Conservation (phyloP, 2,888 invertebrate species). For the Myopa tessellatipennis region DNA sequence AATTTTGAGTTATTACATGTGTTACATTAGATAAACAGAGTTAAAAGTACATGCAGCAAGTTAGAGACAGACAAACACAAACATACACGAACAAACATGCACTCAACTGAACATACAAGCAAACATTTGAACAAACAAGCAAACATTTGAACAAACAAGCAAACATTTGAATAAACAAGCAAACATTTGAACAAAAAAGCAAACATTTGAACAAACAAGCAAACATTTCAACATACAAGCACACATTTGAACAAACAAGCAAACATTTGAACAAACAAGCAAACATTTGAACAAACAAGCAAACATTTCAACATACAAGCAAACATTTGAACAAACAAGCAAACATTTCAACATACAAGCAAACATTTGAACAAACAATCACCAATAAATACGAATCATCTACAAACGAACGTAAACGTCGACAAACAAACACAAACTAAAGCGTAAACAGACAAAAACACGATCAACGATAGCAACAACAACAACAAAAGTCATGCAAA, state of each 20-base stretch:
- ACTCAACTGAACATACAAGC: slow-evolving; percentile 28
- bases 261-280: slow-evolving; percentile 45
- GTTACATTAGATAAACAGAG: slow-evolving; percentile 39
- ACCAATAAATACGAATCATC: background rate
- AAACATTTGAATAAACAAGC: slow-evolving; percentile 55
- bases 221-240: background rate
- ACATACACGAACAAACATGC: background rate
- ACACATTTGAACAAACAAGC: slow-evolving; percentile 31
- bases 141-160: slow-evolving; percentile 40
- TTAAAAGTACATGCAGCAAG: slow-evolving; percentile 23
- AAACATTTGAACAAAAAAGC: slow-evolving; percentile 23
- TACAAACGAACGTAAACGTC: background rate
- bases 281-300: slow-evolving; percentile 40
- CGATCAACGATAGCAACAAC: slow-evolving; percentile 19
- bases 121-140: slow-evolving; percentile 45
- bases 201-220: background rate
- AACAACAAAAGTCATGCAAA: slow-evolving; percentile 31
- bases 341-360: background rate
- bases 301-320: slow-evolving; percentile 56
- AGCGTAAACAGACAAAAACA: slow-evolving; percentile 17
- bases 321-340: slow-evolving; percentile 24
- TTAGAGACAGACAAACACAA: background rate
- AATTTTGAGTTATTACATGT: background rate
- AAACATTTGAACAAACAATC: background rate
- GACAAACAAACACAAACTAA: slow-evolving; percentile 28